These are phyloP conservation scores for Ciconia stormi DNA, from an alignment of 2,113 vertebrate species.

Conservation along the genomic window DNA sequence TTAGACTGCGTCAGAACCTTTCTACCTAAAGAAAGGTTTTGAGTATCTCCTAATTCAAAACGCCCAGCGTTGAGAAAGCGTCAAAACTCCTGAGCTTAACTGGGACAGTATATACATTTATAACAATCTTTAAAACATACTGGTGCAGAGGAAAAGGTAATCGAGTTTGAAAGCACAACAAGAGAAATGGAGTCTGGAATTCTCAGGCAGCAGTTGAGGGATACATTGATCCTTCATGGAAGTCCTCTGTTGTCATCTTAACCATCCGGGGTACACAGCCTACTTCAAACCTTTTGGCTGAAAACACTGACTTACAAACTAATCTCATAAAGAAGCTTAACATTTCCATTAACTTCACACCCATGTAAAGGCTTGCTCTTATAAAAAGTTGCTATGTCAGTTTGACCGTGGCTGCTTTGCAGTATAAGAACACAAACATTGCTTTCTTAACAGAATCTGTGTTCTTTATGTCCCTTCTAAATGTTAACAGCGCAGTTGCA, in stretches of 20 bases:
- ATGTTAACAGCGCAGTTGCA: neutral
- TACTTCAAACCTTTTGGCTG: neutral
- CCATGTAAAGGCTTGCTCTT: neutral
- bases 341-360: neutral
- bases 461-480: neutral
- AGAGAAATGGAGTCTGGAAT: neutral
- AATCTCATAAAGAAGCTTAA: neutral
- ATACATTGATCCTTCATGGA: neutral
- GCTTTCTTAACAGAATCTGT: neutral
- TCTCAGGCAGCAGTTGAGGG: neutral
- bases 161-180: neutral
- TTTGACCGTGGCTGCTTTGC: neutral
- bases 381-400: neutral
- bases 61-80: accelerated
- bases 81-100: neutral
- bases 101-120: neutral
- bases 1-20: neutral
- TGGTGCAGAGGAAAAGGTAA: neutral
- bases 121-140: neutral
- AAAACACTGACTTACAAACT: neutral
- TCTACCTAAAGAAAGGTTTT: neutral
- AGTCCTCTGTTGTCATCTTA: neutral
- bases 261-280: neutral
- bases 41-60: neutral
- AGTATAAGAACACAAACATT: neutral